These are phyloP conservation scores for Drosophila quinaria DNA, from an alignment of 2,888 invertebrate genomes.

Conservation along the genomic window DNA sequence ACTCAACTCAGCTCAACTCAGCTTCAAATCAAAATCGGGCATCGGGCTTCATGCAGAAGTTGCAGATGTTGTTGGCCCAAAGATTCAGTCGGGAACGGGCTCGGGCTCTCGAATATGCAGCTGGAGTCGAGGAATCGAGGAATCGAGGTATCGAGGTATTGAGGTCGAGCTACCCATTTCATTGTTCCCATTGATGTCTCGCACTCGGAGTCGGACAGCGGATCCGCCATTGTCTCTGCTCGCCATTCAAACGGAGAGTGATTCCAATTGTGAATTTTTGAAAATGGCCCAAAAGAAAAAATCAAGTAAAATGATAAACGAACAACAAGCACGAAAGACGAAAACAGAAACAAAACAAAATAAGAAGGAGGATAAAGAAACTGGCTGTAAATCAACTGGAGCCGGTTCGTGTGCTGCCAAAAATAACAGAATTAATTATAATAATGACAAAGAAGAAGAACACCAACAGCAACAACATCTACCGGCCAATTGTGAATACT, in stretches of 20 bases:
- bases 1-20: constrained; percentile 62
- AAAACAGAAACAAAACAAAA: constrained; percentile 16
- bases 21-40: constrained; percentile 1
- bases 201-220: constrained; percentile 50
- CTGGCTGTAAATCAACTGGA: constrained; percentile 65
- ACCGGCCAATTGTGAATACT: too few relatives aligned
- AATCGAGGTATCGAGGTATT: constrained; percentile 16
- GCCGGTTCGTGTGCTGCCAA: constrained; percentile 49
- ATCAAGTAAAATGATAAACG: constrained; percentile 3
- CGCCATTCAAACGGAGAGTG: constrained; percentile 29
- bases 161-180: constrained; percentile 45
- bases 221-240: constrained; percentile 38
- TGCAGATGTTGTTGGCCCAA: constrained; percentile 52
- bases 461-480: constrained; percentile 2
- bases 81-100: constrained; percentile 3
- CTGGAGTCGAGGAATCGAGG: constrained; percentile 18
- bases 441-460: constrained; percentile 36
- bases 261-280: constrained; percentile 65
- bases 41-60: constrained; percentile 3
- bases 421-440: constrained; percentile 63
- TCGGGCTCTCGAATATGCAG: constrained; percentile 23
- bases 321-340: constrained; percentile 11
- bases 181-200: constrained; percentile 60
- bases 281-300: constrained; percentile 32
- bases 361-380: constrained; percentile 14